Percentiles rank a stretch among this genome's conserved stretches.
Conservation (phyloP, 2,113 vertebrate genomes). For the Pteronura brasiliensis region DNA sequence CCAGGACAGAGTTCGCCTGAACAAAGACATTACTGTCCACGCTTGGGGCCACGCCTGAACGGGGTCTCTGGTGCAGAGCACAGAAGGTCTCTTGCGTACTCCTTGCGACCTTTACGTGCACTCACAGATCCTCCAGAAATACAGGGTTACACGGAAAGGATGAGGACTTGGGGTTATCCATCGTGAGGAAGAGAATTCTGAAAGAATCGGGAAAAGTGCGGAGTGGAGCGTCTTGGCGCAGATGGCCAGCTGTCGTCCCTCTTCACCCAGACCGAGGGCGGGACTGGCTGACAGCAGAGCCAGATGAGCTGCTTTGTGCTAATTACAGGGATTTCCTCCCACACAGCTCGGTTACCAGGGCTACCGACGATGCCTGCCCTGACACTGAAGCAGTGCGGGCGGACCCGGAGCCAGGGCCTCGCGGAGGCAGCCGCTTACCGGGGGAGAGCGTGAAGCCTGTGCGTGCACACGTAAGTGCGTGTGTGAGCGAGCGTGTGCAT, state of each 20-base stretch:
- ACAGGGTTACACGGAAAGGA: neutral
- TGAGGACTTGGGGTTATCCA: neutral
- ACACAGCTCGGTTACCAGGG: neutral
- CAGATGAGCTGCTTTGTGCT: neutral
- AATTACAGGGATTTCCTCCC: neutral
- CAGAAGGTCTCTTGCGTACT: no score
- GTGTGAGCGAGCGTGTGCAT: fast-evolving
- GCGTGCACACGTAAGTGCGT: fast-evolving
- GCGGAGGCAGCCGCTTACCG: neutral
- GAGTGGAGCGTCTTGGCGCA: fast-evolving
- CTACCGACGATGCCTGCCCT: neutral
- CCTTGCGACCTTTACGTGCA: no score
- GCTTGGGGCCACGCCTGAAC: fast-evolving
- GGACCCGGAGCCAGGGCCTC: neutral
- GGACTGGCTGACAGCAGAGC: fast-evolving
- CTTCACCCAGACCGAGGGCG: no score
- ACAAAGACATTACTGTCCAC: neutral
- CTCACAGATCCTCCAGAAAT: neutral
- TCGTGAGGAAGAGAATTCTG: neutral
- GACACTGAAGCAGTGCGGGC: no score
- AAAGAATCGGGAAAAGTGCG: neutral
- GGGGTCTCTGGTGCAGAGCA: neutral
- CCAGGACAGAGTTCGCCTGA: no score
- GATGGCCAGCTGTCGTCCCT: fast-evolving
- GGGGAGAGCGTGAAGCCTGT: fast-evolving